Percentiles rank a stretch among this genome's conserved stretches.
These are phyloP conservation scores for Etheostoma perlongum DNA, from an alignment of 2,797 vertebrate species.

Conservation along the genomic window DNA sequence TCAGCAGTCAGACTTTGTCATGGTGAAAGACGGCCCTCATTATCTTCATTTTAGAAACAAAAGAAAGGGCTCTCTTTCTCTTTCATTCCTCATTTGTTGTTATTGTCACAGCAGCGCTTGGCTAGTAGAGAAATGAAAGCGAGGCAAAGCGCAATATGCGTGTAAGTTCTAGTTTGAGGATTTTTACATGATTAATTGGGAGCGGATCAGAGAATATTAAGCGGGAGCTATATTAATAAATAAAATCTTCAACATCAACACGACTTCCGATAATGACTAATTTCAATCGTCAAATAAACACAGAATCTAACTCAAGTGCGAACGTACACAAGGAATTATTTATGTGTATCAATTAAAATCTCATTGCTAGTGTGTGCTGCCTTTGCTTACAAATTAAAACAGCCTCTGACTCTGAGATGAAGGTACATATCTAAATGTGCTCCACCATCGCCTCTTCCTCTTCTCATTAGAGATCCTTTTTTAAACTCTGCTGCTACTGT, in stretches of 20 bases:
- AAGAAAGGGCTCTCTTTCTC: conserved; percentile 56
- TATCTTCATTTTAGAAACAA: conserved; percentile 79
- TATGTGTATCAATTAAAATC: conserved; percentile 95
- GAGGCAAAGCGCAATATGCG: conserved; percentile 62
- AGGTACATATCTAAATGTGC: conserved; percentile 83
- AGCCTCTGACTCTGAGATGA: conserved; percentile 84
- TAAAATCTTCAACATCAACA: conserved; percentile 85
- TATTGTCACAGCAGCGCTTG: conserved; percentile 67
- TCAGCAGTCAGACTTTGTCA: conserved; percentile 21
- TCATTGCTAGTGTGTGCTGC: conserved; percentile 90
- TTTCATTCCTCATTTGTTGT: conserved; percentile 73
- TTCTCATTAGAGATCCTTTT: conserved; percentile 80
- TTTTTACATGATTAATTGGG: conserved; percentile 87
- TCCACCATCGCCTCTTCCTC: conserved; percentile 73
- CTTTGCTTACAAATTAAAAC: conserved; percentile 87
- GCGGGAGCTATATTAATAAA: conserved; percentile 85
- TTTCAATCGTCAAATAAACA: conserved; percentile 88
- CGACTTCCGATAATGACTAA: conserved; percentile 84
- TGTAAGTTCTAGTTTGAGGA: conserved; percentile 78
- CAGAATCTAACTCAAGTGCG: conserved; percentile 88
- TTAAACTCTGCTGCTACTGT: conserved; percentile 53
- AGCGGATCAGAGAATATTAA: conserved; percentile 84
- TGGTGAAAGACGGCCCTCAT: conserved; percentile 62
- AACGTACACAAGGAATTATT: conserved; percentile 95
- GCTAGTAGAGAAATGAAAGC: conserved; percentile 68